phyloP scores from a whole-genome alignment of 1,140 invertebrate genomes.

The Nymphalis io region DNA sequence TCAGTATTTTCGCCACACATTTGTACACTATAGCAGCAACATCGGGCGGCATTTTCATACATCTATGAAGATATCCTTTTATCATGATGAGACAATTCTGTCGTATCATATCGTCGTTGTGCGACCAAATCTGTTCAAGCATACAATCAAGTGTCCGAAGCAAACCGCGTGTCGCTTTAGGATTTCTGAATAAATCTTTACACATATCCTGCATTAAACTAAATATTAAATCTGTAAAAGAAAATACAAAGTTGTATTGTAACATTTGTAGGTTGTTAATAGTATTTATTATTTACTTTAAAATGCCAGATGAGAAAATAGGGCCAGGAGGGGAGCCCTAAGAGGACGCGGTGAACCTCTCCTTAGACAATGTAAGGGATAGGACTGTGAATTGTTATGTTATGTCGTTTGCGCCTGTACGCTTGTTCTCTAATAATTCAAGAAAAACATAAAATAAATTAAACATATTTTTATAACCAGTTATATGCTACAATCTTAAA shows the following conservation, averaged over 20 bases:
- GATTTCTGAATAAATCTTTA: slow-evolving; percentile 56
- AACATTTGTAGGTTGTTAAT: no score
- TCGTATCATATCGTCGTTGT: slow-evolving; percentile 43
- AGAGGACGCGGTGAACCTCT: no score
- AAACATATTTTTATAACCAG: no score
- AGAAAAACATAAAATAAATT: no score
- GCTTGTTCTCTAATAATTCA: no score
- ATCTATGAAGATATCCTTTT: slow-evolving; percentile 59
- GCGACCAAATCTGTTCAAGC: slow-evolving; percentile 53
- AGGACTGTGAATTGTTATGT: no score
- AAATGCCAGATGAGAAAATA: no score
- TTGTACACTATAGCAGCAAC: slow-evolving; percentile 61
- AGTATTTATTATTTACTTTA: no score
- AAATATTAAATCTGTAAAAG: slow-evolving; percentile 60
- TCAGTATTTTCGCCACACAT: slow-evolving; percentile 59
- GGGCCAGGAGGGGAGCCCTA: no score
- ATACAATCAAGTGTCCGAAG: slow-evolving; percentile 52
- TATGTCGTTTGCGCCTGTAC: no score
- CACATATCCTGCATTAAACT: slow-evolving; percentile 63
- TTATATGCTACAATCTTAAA: no score
- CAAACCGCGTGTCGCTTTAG: slow-evolving; percentile 51
- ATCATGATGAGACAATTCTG: slow-evolving; percentile 72
- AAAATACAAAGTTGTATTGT: slow-evolving; percentile 12
- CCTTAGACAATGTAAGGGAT: no score
- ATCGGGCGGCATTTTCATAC: slow-evolving; percentile 53